phyloP scores from a whole-genome alignment of 2,113 vertebrate genomes.

The Otocyon megalotis region DNA sequence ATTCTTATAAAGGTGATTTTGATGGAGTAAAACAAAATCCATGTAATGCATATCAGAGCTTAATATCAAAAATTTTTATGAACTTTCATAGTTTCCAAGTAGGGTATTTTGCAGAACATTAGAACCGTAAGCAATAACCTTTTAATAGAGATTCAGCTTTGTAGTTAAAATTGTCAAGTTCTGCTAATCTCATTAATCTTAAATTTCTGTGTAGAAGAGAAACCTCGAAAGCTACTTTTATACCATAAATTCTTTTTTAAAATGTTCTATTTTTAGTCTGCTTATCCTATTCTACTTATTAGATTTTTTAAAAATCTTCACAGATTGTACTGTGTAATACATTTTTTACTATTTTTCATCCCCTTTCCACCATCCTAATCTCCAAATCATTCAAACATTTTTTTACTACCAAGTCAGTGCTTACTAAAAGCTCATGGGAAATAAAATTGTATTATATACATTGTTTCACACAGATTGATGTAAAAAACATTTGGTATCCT shows the following conservation, averaged over 20 bases:
- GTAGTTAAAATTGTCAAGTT: not conserved
- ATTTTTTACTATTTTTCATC: conserved; percentile 37
- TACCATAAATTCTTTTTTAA: not conserved
- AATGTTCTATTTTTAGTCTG: not conserved
- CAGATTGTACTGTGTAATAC: not conserved
- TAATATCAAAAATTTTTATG: not conserved
- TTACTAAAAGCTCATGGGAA: conserved; percentile 57
- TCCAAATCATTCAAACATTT: not conserved
- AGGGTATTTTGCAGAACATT: not conserved
- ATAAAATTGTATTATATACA: conserved; percentile 63
- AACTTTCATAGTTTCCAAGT: not conserved
- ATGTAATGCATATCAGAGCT: not conserved
- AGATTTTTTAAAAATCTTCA: not conserved
- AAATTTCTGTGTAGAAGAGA: not conserved
- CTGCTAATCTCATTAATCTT: not conserved
- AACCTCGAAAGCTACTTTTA: not conserved
- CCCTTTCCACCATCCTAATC: not conserved
- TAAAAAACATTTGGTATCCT: conserved; percentile 81
- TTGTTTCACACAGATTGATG: conserved; percentile 79
- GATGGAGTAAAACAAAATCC: not conserved
- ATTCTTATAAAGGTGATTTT: not conserved
- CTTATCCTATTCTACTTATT: not conserved
- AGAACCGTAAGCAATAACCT: not conserved
- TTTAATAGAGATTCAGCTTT: not conserved
- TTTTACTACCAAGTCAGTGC: conserved; percentile 38